These are phyloP conservation scores for Orthosia incerta DNA, from an alignment of 2,888 invertebrate species.

Conservation along the genomic window DNA sequence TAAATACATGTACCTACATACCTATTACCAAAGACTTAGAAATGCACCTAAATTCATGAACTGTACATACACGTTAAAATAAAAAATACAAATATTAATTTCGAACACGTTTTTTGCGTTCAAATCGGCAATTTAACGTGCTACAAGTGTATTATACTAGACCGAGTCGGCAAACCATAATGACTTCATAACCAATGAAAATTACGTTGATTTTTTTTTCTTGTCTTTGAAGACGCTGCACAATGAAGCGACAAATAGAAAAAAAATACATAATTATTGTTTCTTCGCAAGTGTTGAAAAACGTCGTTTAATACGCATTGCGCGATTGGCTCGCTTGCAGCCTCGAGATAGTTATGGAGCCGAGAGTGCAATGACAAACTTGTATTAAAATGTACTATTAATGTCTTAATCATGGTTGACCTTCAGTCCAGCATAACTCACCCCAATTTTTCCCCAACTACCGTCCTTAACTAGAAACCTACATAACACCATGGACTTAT, in stretches of 20 bases:
- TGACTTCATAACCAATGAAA: no score
- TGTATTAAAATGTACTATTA: not conserved
- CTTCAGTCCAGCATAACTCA: not conserved
- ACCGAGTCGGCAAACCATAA: not conserved
- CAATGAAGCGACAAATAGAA: not conserved
- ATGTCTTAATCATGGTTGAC: not conserved
- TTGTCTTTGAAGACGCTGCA: not conserved
- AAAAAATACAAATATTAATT: not conserved
- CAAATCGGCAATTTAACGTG: not conserved
- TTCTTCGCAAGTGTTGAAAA: not conserved
- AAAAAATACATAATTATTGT: no score
- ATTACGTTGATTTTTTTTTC: not conserved
- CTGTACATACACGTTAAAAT: not conserved
- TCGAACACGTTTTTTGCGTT: not conserved
- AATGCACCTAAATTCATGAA: slow-evolving; percentile 1
- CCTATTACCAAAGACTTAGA: not conserved
- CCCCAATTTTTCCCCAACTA: not conserved
- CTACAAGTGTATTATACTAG: not conserved
- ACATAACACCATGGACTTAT: slow-evolving; percentile 16
- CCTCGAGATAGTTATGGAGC: no score
- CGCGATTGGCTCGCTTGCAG: no score
- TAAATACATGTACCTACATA: not conserved
- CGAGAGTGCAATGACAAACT: not conserved
- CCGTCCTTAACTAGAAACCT: slow-evolving; percentile 4
- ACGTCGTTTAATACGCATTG: not conserved